phyloP scores from a whole-genome alignment of 2,888 invertebrate genomes.

The Rugalucina vietnamica region DNA sequence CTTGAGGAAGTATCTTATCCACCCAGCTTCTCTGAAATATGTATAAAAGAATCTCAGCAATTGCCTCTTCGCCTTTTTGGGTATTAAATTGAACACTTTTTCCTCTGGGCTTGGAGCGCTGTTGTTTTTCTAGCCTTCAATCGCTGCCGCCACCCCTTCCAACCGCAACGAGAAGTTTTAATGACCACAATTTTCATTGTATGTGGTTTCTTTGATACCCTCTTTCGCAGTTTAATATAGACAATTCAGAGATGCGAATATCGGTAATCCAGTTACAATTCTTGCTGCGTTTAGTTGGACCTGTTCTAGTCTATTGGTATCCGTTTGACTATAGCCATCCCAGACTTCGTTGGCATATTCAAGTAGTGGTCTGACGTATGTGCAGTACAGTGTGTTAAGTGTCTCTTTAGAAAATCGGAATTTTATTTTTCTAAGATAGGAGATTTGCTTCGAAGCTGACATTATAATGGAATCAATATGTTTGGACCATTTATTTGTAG shows the following conservation, averaged over 20 bases:
- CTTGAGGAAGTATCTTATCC: neutral
- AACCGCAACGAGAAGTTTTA: conserved; percentile 4
- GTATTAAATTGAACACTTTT: conserved; percentile 8
- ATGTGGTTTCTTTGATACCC: neutral
- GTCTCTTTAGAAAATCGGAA: neutral
- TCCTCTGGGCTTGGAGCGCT: conserved; percentile 28
- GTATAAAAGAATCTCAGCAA: neutral
- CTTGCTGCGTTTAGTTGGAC: neutral
- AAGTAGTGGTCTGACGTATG: neutral
- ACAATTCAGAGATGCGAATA: neutral
- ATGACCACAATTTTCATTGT: neutral
- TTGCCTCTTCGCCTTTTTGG: neutral
- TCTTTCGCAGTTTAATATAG: neutral
- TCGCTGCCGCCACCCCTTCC: neutral
- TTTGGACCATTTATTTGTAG: neutral
- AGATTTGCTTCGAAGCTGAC: neutral
- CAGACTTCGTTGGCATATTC: conserved; percentile 1
- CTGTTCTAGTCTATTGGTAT: neutral
- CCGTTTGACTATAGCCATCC: neutral
- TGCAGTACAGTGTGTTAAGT: neutral
- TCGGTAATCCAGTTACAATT: neutral
- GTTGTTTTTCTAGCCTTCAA: neutral
- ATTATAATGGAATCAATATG: neutral
- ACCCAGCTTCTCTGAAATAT: neutral
- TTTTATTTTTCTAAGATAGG: neutral